Conservation (phyloP, 2,888 invertebrate genomes). For the Drosophila kuntzei region DNA sequence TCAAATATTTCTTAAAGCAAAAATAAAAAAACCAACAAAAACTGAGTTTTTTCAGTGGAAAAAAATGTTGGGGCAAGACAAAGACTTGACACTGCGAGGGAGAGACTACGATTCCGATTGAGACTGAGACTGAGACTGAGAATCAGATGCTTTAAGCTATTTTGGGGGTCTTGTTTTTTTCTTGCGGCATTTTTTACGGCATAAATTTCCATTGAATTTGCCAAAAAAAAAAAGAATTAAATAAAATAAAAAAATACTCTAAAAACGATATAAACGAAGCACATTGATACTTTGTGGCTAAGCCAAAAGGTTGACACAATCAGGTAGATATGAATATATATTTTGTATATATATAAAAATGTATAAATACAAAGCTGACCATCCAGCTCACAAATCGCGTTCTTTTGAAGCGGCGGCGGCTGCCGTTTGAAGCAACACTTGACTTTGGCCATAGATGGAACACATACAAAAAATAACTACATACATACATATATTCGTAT, state of each 20-base stretch:
- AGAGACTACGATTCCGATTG: conserved; percentile 8
- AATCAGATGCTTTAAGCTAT: conserved; percentile 33
- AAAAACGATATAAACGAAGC: conserved; percentile 24
- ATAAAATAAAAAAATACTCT: conserved; percentile 18
- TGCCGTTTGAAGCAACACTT: conserved; percentile 76
- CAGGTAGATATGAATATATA: conserved; percentile 67
- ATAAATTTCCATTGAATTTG: conserved; percentile 83
- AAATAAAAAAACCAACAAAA: conserved; percentile 26
- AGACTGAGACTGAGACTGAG: conserved; percentile 1
- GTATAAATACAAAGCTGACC: conserved; percentile 31
- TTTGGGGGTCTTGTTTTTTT: conserved; percentile 53
- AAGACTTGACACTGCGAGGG: conserved; percentile 13
- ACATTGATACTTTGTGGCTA: conserved; percentile 55
- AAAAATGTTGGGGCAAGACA: conserved; percentile 40
- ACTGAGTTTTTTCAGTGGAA: conserved; percentile 59
- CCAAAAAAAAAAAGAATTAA: conserved; percentile 8
- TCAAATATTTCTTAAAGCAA: conserved; percentile 60
- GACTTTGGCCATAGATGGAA: conserved; percentile 55
- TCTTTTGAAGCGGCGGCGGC: conserved; percentile 61
- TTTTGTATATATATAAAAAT: conserved; percentile 16
- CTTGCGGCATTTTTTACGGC: conserved; percentile 70
- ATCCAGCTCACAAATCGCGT: conserved; percentile 29
- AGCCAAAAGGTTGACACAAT: conserved; percentile 76
- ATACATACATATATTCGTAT: conserved; percentile 4
- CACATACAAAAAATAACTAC: conserved; percentile 9